These are phyloP conservation scores for Apantesis nais DNA, from an alignment of 2,888 invertebrate species.

Conservation along the genomic window DNA sequence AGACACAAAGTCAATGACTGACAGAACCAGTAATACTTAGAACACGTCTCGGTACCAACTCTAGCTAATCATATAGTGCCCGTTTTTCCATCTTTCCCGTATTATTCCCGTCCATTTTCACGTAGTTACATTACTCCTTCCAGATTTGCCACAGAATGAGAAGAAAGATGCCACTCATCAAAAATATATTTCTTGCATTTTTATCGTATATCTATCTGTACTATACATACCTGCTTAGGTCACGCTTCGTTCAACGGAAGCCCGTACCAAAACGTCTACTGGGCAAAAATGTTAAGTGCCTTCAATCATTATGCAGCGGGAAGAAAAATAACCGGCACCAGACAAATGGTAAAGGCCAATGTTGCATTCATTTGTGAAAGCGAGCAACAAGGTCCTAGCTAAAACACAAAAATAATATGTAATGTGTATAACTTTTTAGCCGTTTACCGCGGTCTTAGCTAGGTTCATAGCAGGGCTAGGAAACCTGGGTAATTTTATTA, in stretches of 20 bases:
- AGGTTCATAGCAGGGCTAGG: background rate
- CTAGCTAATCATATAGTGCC: too few relatives aligned
- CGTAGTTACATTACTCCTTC: too few relatives aligned
- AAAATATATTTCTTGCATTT: background rate
- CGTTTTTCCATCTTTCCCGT: too few relatives aligned
- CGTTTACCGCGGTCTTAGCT: background rate
- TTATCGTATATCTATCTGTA: slow-evolving; percentile 22
- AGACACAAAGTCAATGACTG: background rate
- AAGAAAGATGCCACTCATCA: background rate
- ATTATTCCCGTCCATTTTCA: too few relatives aligned
- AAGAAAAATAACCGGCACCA: slow-evolving; percentile 10
- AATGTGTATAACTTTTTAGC: background rate
- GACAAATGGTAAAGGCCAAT: slow-evolving; percentile 22
- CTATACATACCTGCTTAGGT: slow-evolving; percentile 33
- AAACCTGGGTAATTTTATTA: too few relatives aligned
- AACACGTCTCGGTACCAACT: too few relatives aligned
- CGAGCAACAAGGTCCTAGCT: background rate
- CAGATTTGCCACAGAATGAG: background rate
- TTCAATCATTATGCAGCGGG: slow-evolving; percentile 57
- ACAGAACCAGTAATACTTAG: too few relatives aligned
- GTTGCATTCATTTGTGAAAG: slow-evolving; percentile 4
- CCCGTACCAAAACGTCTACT: slow-evolving; percentile 47
- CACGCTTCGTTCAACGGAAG: slow-evolving; percentile 64
- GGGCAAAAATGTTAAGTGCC: slow-evolving; percentile 67
- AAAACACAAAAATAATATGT: background rate